Base-by-base conservation (phyloP, 2,888 invertebrate species). In the Labia minor region DNA sequence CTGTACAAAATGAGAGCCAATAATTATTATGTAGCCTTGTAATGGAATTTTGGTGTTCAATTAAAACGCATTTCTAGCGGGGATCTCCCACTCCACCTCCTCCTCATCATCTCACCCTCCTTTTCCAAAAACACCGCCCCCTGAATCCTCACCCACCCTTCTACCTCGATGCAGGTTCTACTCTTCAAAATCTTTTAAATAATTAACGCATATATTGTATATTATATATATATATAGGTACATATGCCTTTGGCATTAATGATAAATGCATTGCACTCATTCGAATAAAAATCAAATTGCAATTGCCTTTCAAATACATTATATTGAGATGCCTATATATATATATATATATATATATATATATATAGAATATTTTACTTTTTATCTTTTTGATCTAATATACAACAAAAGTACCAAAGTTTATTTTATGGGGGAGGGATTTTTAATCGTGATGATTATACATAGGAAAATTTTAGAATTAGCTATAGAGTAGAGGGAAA, bases 1-100 rank as follows among this genome's bases (percentile, higher is more conserved):
- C 49, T 49, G 49, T 49, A n/a, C 49, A 49, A 16, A 49, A 49
- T 49, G 49, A 49, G 49, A 49, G 49, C 49, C 49, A 49, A 49
- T 49, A 49, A 49, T 49, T 49, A 49, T 49, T 49, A 49, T 49
- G 49, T 49, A 49, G 49, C 49, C 49, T 49, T 49, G 49, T 49
- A 49, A 49, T 49, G 49, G 49, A 49, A 49, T 49, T 49, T 49
- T 49, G 49, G 49, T 49, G 49, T 49, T 49, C 49, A 49, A 49
- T 49, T 49, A 49, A 49, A 49, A 49, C 49, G 49, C 49, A 49
- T 49, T 49, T 49, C 49, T 49, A 49, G 49, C n/a, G n/a, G 14
- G n/a, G n/a, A 8, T 6, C 33, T 33, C 33, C 33, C 6, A n/a
- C n/a, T n/a, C n/a, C n/a, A n/a, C n/a, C n/a, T n/a, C n/a, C n/a